Evolutionary conservation across 2,797 vertebrate species (phyloP).

Genomic region (Sparidentex hasta): DNA sequence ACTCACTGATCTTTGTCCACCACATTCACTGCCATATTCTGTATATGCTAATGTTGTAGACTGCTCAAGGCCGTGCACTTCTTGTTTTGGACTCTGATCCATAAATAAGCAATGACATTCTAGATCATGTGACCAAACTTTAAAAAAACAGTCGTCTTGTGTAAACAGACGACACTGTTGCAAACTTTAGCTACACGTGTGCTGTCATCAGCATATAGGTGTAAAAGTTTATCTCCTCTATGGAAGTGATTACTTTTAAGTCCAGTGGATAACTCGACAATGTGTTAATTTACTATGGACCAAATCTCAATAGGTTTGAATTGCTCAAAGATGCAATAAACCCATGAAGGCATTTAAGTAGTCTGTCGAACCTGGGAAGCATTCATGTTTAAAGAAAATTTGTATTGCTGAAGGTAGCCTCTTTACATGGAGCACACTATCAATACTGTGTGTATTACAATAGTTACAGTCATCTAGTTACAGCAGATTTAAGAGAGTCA

Average conservation of each 20-base stretch:
- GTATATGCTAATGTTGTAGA: conserved; percentile 34
- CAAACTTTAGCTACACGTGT: background rate
- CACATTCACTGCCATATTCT: conserved; percentile 14
- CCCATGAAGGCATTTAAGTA: background rate
- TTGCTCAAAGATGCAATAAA: background rate
- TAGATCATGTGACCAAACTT: conserved; percentile 13
- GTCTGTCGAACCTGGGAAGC: background rate
- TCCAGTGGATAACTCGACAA: background rate
- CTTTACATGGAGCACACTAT: background rate
- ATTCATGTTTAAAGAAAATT: conserved; percentile 6
- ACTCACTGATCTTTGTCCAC: conserved; percentile 44
- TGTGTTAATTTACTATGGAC: background rate
- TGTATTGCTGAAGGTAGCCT: background rate
- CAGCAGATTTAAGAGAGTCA: background rate
- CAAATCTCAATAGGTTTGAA: background rate
- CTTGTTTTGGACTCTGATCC: conserved; percentile 61
- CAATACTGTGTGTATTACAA: background rate
- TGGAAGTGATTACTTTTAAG: background rate
- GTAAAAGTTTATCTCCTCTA: background rate
- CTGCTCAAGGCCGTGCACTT: conserved; percentile 3
- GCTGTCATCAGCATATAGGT: background rate
- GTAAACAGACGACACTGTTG: background rate
- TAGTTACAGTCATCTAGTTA: background rate
- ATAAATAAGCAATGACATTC: conserved; percentile 32
- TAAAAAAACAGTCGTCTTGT: conserved; percentile 14